Evolutionary conservation across 2,888 invertebrate genomes (phyloP).

Genomic region (Drosophila parthenogenetica): DNA sequence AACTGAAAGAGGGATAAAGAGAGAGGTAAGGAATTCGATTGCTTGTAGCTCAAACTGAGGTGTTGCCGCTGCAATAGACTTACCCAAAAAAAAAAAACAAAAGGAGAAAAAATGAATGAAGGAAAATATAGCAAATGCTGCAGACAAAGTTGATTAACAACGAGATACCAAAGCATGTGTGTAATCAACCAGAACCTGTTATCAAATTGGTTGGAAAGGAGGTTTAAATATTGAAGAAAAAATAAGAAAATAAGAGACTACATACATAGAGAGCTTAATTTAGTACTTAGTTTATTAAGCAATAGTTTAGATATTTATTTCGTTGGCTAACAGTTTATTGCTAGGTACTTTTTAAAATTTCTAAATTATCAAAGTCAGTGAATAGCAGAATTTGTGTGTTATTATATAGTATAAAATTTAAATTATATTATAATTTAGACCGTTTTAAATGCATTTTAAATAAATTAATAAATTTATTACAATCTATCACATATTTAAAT

Average conservation of each 20-base stretch:
- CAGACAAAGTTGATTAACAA: slow-evolving; percentile 20
- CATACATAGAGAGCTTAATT: too few species aligned
- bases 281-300: too few species aligned
- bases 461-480: too few species aligned
- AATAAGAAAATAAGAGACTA: background rate
- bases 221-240: background rate
- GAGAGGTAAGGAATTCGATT: slow-evolving; percentile 18
- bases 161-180: slow-evolving; percentile 26
- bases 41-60: slow-evolving; percentile 40
- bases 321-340: too few species aligned
- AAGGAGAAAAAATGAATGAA: background rate
- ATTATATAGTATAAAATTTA: too few species aligned
- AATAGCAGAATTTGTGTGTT: too few species aligned
- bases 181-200: background rate
- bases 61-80: slow-evolving; percentile 73
- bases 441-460: too few species aligned
- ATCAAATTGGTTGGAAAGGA: background rate
- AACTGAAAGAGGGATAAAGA: background rate
- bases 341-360: too few species aligned
- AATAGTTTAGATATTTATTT: too few species aligned
- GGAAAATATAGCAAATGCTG: background rate
- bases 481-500: too few species aligned
- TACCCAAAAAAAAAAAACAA: slow-evolving; percentile 36
- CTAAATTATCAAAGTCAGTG: too few species aligned
- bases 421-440: too few species aligned